Base-by-base conservation (phyloP, 2,113 vertebrate genomes). In the Xiphorhynchus elegans region DNA sequence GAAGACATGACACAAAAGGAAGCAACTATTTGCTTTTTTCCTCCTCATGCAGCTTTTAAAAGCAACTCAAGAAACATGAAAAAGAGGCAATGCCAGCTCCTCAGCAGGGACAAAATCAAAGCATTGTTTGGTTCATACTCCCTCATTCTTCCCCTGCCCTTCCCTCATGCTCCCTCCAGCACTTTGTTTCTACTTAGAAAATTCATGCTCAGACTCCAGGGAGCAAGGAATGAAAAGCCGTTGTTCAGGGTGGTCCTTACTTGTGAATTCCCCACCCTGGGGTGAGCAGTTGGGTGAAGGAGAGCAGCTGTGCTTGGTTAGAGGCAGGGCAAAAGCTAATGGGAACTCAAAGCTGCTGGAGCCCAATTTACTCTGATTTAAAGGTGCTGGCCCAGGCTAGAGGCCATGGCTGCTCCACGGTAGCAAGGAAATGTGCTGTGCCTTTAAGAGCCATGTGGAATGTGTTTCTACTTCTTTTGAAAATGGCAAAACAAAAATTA, bases 301-400 rank as follows among this genome's bases (percentile, higher is more conserved):
- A 95, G 97, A 96, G 95, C 97, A 98, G 97, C 97, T 98, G 98
- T 97, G 95, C 96, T 97, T 93, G 90, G 75, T 95, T 92, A 95
- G 84, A 90, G 88, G 88, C 80, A 90, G 96, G 95, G 89, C 90
- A 90, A 76, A 94, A 69, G 72, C 96, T 90, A 89, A 85, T 3
- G 62, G 82, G 76, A 93, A 63, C 78, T 96, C 84, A 59, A 79
- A 91, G 82, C 44, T 15, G 2, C 85, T 66, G 66, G 80, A 95
- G 52, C 31, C 64, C 49, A 40, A 11, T 80, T 93, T 69, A 52
- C 42, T 74, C 66, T 52, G 33, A 94, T 91, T 84, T 96, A 92
- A 97, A 90, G 91, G 79, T 95, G 49, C 92, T 84, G 52, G 60
- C 31, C 53, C 6, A 9, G 47, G 46, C 76, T 96, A 35, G 56